Percentiles rank a stretch among this genome's conserved stretches.
phyloP scores from a whole-genome alignment of 2,113 vertebrate species.

The Syngnathus typhle region DNA sequence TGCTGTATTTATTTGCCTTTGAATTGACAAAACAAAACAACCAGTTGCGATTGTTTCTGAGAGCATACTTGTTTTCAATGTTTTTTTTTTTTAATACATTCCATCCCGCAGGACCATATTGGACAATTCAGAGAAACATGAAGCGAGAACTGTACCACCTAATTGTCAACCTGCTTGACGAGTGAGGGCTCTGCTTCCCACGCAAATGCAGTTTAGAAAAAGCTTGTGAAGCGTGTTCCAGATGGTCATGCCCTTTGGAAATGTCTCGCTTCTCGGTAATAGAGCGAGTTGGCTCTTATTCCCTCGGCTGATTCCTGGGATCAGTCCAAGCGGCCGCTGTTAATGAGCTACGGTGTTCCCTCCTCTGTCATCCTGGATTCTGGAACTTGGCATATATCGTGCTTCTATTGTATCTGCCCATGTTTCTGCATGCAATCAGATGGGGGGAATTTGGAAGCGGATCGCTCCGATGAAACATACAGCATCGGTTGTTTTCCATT shows the following conservation, averaged over 20 bases:
- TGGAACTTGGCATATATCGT: conserved; percentile 37
- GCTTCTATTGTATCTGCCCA: conserved; percentile 43
- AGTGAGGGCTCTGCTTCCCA: conserved; percentile 48
- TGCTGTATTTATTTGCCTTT: conserved; percentile 20
- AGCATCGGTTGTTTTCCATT: conserved; percentile 8
- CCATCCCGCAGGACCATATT: conserved; percentile 33
- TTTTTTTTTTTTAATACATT: conserved; percentile 18
- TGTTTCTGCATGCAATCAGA: conserved; percentile 49
- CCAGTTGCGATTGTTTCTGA: background rate
- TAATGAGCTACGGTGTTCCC: conserved; percentile 67
- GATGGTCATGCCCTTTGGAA: conserved; percentile 65
- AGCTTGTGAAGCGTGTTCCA: conserved; percentile 46
- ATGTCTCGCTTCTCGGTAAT: conserved; percentile 56
- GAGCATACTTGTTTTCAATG: background rate
- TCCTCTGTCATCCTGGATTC: conserved; percentile 53
- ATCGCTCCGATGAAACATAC: conserved; percentile 29
- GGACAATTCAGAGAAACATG: conserved; percentile 29
- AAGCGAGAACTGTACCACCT: conserved; percentile 37
- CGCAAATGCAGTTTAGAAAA: conserved; percentile 30
- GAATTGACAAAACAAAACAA: background rate
- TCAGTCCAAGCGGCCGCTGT: conserved; percentile 58
- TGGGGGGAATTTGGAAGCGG: conserved; percentile 27
- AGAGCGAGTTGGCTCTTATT: conserved; percentile 52
- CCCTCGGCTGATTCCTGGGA: conserved; percentile 57
- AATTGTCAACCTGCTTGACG: conserved; percentile 58